These are phyloP conservation scores for Globia sparganii DNA, from an alignment of 2,888 invertebrate species.

Conservation along the genomic window DNA sequence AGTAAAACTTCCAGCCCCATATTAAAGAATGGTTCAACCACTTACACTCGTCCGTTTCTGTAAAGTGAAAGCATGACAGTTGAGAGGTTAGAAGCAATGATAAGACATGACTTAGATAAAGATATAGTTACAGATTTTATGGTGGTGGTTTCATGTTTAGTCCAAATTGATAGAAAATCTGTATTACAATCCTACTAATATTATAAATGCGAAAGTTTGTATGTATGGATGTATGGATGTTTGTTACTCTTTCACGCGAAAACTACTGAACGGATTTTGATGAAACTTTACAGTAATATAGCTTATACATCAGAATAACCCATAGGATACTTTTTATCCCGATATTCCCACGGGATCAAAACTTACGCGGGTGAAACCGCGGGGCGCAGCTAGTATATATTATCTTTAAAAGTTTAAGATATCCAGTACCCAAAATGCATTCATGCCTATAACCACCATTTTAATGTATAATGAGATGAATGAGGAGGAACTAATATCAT, in stretches of 20 bases:
- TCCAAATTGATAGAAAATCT: slow-evolving; percentile 6
- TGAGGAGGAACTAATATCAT: slow-evolving; percentile 16
- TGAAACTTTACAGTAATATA: too few species aligned
- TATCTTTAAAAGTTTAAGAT: slow-evolving; percentile 3
- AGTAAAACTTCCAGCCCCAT: slow-evolving; percentile 81
- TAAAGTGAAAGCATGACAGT: slow-evolving; percentile 89
- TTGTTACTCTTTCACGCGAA: too few species aligned
- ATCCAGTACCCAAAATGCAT: slow-evolving; percentile 49
- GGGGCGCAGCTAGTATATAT: too few species aligned
- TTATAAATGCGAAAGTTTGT: too few species aligned
- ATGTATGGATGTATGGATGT: too few species aligned
- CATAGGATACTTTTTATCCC: too few species aligned
- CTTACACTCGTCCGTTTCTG: slow-evolving; percentile 90
- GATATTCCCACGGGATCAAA: too few species aligned
- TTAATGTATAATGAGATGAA: slow-evolving; percentile 39
- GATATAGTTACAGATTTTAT: slow-evolving; percentile 21
- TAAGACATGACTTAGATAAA: slow-evolving; percentile 47
- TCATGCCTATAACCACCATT: slow-evolving; percentile 50
- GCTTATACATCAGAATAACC: too few species aligned
- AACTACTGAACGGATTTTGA: too few species aligned
- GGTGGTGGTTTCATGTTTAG: slow-evolving; percentile 10
- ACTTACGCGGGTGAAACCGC: too few species aligned
- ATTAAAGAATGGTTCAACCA: slow-evolving; percentile 82
- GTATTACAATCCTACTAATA: too few species aligned
- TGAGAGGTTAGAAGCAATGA: slow-evolving; percentile 84